Evolutionary conservation across 2,888 invertebrate genomes (phyloP), one percentile per base, ranked within the genome.

Genomic region (Napeogenes sylphis): DNA sequence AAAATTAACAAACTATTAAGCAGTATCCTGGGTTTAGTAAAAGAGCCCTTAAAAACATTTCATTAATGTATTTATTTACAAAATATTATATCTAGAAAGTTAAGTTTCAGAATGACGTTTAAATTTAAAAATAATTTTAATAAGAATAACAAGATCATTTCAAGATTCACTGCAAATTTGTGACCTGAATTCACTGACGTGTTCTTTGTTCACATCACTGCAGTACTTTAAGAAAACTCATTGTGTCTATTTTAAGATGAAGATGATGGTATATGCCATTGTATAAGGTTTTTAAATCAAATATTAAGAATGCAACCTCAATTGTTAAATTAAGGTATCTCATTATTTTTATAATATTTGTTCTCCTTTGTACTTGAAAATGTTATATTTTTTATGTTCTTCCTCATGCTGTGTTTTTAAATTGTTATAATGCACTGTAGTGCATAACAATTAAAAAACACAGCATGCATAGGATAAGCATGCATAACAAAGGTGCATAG

Each of bases 171-270:
- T 51, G 45, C 56, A 2, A 33, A 53, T 46, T 51, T 62, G 60
- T 68, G 70, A 72, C 69, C 70, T 69, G 68, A 63, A 69, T 69
- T 62, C 58, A 61, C 61, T 60, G 58, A 65, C 71, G 69, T 68
- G 71, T 73, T 68, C 47, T 56, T 67, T 47, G 33, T 57, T 61
- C 59, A 56, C 14, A 62, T 55, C 55, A 56, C 46, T 62, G 59
- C 45, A 64, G 61, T 21, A 45, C 46, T 57, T 42, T 14, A 45
- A 55, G 47, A 59, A 47, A 46, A 35, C 12, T 42, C 45, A 55
- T 46, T 59, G 38, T 55, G 32, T 2, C 45, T 64, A 59, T 64
- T 57, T 61, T 66, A 59, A 63, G 58, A 57, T 38, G 38, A 56
- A 57, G 45, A 14, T 42, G 8, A 2, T 30, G 21, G 14, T 21